Conservation (phyloP, 2,888 invertebrate species). For the Stenolophus ochropezus region DNA sequence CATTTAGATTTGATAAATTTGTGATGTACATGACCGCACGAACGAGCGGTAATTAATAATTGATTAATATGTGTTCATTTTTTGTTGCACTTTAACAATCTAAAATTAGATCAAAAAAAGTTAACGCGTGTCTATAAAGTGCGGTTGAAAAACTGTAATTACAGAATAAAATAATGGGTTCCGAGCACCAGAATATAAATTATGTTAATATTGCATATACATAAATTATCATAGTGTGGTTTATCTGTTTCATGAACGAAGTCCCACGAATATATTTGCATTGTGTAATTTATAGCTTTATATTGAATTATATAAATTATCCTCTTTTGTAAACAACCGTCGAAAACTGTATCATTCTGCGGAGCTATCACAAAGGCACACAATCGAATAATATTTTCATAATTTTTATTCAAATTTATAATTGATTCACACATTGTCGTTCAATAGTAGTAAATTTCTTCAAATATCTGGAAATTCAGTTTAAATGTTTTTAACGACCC, state of each 20-base stretch:
- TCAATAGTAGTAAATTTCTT: no score
- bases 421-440: no score
- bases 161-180: conserved; percentile 30
- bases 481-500: no score
- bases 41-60: not conserved
- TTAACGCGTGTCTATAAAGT: no score
- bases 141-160: not conserved
- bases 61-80: not conserved
- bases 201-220: conserved; percentile 40
- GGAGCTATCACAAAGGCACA: no score
- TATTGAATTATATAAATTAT: conserved; percentile 52
- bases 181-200: conserved; percentile 21
- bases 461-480: no score
- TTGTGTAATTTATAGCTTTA: conserved; percentile 47
- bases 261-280: conserved; percentile 28
- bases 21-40: not conserved
- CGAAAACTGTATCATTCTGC: not conserved
- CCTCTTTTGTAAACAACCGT: conserved; percentile 35
- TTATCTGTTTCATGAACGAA: conserved; percentile 49
- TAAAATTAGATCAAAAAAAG: not conserved
- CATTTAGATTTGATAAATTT: not conserved
- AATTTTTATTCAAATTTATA: no score
- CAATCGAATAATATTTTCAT: no score
- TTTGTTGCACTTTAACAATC: not conserved
- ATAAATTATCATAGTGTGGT: conserved; percentile 27